A percentile compares a stretch with the other conserved stretches of the same genome.
Conservation (phyloP, 2,113 vertebrate species). For the Siphamia tubifer region DNA sequence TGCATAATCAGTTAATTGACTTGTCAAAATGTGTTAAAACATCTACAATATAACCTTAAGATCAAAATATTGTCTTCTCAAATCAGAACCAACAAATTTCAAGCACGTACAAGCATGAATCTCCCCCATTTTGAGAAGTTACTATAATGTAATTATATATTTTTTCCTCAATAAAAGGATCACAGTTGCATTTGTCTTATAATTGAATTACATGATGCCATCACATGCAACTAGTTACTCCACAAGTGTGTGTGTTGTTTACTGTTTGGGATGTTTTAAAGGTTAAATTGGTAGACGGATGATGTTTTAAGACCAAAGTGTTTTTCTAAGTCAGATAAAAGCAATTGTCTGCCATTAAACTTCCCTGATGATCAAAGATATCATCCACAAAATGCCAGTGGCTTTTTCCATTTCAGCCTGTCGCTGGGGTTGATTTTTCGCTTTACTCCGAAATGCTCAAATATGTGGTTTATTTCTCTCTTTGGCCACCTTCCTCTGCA, state of each 20-base stretch:
- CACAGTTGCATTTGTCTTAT: too few species aligned
- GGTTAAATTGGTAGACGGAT: background rate
- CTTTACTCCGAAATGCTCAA: constrained; percentile 9
- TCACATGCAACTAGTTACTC: too few species aligned
- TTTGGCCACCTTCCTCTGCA: background rate
- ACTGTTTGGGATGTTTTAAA: background rate
- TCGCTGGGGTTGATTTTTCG: constrained; percentile 18
- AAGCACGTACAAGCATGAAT: too few species aligned
- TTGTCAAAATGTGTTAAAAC: too few species aligned
- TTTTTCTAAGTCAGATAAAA: background rate
- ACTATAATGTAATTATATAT: too few species aligned
- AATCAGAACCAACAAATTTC: too few species aligned
- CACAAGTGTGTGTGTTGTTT: too few species aligned
- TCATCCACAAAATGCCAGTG: constrained; percentile 5
- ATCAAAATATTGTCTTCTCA: too few species aligned
- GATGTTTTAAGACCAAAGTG: background rate
- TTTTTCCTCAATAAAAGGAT: too few species aligned
- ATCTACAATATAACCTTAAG: too few species aligned
- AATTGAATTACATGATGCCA: too few species aligned
- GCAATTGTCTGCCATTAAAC: background rate
- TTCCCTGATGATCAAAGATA: background rate
- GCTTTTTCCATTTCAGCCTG: constrained; percentile 22
- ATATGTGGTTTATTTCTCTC: constrained; percentile 18
- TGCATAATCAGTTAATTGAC: background rate
- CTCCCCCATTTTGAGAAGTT: too few species aligned